Conservation (phyloP, 2,113 vertebrate genomes). For the Oreochromis tanganicae region DNA sequence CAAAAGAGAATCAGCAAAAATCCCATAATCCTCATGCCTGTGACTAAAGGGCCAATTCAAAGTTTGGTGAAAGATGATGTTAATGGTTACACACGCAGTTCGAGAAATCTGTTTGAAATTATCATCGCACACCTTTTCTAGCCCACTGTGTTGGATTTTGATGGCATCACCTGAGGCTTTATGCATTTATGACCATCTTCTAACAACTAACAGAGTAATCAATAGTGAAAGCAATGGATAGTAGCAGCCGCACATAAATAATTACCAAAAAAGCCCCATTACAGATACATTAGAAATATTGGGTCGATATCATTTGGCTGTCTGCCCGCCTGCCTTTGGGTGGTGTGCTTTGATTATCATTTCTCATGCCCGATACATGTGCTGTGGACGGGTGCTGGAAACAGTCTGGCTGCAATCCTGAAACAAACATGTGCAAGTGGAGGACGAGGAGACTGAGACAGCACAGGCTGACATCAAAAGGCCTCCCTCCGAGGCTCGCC, state of each 20-base stretch:
- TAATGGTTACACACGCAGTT: background rate
- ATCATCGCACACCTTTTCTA: background rate
- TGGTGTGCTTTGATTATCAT: background rate
- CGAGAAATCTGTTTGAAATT: rapidly evolving
- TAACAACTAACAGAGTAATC: background rate
- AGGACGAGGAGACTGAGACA: background rate
- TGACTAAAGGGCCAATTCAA: background rate
- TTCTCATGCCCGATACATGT: background rate
- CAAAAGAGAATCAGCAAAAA: background rate
- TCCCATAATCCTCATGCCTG: background rate
- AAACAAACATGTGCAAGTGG: conserved; percentile 9
- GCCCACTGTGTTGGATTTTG: background rate
- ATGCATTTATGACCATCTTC: background rate
- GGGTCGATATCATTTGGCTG: background rate
- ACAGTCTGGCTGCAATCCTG: conserved; percentile 7
- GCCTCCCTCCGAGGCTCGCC: rapidly evolving
- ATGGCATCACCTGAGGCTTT: background rate
- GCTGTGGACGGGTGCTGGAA: background rate
- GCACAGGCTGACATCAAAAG: background rate
- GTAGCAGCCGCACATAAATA: background rate
- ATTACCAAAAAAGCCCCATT: too few species aligned
- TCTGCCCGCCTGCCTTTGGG: background rate
- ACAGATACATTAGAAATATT: background rate
- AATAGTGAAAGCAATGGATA: background rate
- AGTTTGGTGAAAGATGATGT: background rate